Evolutionary conservation across 2,113 vertebrate species (phyloP).

Genomic region (Cyanistes caeruleus): DNA sequence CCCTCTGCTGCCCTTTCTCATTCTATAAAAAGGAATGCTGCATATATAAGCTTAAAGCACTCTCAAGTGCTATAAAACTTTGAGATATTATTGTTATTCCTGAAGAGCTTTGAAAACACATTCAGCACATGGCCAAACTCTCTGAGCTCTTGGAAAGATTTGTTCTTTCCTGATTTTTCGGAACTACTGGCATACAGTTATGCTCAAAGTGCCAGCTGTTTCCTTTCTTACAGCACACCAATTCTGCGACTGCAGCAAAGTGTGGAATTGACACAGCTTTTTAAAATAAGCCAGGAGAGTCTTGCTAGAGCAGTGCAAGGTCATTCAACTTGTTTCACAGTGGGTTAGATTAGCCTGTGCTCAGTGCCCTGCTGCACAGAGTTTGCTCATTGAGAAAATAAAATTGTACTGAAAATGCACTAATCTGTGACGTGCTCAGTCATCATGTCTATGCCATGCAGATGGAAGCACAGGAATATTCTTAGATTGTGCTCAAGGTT

Average conservation of each 20-base stretch:
- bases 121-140: neutral
- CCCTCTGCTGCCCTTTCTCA: neutral
- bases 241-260: neutral
- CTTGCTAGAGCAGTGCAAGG: neutral
- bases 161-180: neutral
- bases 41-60: neutral
- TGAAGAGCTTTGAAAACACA: neutral
- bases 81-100: neutral
- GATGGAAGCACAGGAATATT: neutral
- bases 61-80: neutral
- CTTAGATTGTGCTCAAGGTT: neutral
- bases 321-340: neutral
- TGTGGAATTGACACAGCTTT: neutral
- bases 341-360: neutral
- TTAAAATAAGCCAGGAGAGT: neutral
- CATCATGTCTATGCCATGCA: neutral
- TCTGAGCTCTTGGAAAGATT: neutral
- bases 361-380: neutral
- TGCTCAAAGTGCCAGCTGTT: neutral
- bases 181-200: neutral
- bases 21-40: neutral
- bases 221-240: neutral
- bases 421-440: neutral
- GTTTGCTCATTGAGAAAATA: neutral
- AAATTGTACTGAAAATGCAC: neutral